Conservation (phyloP, 2,888 invertebrate species). For the Lithodes maja region DNA sequence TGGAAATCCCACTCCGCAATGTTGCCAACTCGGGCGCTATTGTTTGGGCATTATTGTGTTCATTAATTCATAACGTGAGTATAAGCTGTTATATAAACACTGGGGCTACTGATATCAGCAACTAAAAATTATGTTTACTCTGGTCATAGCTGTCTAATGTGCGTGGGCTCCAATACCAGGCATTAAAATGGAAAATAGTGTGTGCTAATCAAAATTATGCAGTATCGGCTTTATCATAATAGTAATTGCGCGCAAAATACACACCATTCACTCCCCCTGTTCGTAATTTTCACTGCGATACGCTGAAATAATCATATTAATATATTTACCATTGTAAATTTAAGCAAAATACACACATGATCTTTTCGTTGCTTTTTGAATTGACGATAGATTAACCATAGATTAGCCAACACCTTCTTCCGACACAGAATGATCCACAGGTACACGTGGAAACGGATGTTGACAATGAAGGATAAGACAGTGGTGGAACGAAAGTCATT, state of each 20-base stretch:
- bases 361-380: too few relatives aligned
- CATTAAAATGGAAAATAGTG: not conserved
- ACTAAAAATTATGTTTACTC: constrained; percentile 17
- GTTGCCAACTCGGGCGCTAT: not conserved
- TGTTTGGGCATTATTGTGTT: constrained; percentile 8
- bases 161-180: not conserved
- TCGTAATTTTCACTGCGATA: too few relatives aligned
- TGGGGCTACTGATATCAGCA: constrained; percentile 13
- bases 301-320: too few relatives aligned
- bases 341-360: too few relatives aligned
- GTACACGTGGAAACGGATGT: too few relatives aligned
- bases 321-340: too few relatives aligned
- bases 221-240: not conserved
- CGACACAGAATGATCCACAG: too few relatives aligned
- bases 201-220: not conserved
- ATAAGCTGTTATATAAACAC: constrained; percentile 14
- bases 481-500: too few relatives aligned
- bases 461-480: too few relatives aligned
- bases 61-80: constrained; percentile 20
- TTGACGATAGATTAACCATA: too few relatives aligned
- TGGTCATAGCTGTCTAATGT: constrained; percentile 3
- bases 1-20: not conserved
- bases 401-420: too few relatives aligned
- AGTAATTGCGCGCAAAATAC: not conserved
- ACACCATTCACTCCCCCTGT: not conserved